Evolutionary conservation across 2,113 vertebrate genomes (phyloP), one percentile per base, ranked within the genome.

Genomic region (Sebastes schlegelii): DNA sequence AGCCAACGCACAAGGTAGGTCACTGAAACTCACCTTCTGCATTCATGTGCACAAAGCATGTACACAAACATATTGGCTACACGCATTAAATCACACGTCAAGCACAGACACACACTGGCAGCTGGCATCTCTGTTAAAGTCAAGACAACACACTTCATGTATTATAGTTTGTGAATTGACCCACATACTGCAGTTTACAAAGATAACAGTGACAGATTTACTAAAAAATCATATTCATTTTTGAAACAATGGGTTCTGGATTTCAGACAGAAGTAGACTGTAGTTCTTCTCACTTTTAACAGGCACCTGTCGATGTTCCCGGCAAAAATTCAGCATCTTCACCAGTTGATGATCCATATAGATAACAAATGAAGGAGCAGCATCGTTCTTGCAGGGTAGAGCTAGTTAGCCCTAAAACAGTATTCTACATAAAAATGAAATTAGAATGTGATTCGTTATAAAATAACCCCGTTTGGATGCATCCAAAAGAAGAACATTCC

Each of bases 1-100:
- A 73, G 17, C 14, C 57, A 19, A 21, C 19, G 64, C 67, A 74
- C 40, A 65, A 65, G 43, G 52, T 74, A 72, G 55, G 58, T 80
- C 79, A 82, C 5, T 73, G 77, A 72, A 64, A 75, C 71, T 75
- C 70, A 68, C 40, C 26, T 66, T 68, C 58, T 57, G 52, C 67
- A 73, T 52, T 79, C 43, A 81, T 45, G 64, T 60, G 60, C 58
- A 75, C 42, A 80, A 7, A 43, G 54, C 21, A 26, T 48, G 6
- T 7, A 2, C 62, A 51, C 55, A 69, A 55, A 26, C 45, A 74
- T 10, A 57, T 14, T 42, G 49, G 16, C 16, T 19, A 21, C 49
- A 48, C 26, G 8, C 49, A 75, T 16, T 58, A 23, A 54, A 67
- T 51, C 46, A 80, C 61, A 69, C 63, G 26, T 19, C 1, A 57